Evolutionary conservation across 2,113 vertebrate genomes (phyloP).

Genomic region (Thamnaconus septentrionalis): DNA sequence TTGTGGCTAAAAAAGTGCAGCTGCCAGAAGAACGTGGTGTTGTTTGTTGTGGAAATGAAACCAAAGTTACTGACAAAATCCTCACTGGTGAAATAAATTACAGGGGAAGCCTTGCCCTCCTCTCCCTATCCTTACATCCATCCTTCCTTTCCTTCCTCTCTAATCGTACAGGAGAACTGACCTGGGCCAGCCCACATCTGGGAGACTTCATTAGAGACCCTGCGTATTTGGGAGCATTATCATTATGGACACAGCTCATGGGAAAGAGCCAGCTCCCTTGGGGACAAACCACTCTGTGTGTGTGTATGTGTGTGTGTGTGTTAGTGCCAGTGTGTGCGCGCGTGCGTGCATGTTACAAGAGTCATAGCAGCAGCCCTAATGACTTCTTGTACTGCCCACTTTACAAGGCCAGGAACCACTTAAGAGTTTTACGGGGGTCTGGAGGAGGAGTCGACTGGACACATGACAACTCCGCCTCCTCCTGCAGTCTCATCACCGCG

Average conservation of each 20-base stretch:
- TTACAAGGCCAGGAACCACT: slow-evolving; percentile 65
- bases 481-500: too few species aligned
- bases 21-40: slow-evolving; percentile 32
- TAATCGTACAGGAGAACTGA: slow-evolving; percentile 69
- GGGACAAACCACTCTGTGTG: slow-evolving; percentile 37
- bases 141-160: slow-evolving; percentile 63
- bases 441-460: slow-evolving; percentile 41
- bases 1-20: slow-evolving; percentile 25
- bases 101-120: slow-evolving; percentile 49
- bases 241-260: slow-evolving; percentile 62
- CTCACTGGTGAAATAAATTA: slow-evolving; percentile 58
- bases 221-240: slow-evolving; percentile 67
- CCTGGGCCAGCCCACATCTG: slow-evolving; percentile 75
- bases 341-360: slow-evolving; percentile 24
- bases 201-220: slow-evolving; percentile 71
- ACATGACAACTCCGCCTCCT: background rate
- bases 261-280: slow-evolving; percentile 56
- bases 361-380: slow-evolving; percentile 59
- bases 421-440: slow-evolving; percentile 48
- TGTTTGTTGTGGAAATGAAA: slow-evolving; percentile 63
- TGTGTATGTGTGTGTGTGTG: slow-evolving; percentile 25
- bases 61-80: slow-evolving; percentile 51
- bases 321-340: background rate
- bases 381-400: slow-evolving; percentile 58
- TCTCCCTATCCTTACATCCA: slow-evolving; percentile 43